Conservation (phyloP, 2,797 vertebrate genomes). For the Esox lucius region DNA sequence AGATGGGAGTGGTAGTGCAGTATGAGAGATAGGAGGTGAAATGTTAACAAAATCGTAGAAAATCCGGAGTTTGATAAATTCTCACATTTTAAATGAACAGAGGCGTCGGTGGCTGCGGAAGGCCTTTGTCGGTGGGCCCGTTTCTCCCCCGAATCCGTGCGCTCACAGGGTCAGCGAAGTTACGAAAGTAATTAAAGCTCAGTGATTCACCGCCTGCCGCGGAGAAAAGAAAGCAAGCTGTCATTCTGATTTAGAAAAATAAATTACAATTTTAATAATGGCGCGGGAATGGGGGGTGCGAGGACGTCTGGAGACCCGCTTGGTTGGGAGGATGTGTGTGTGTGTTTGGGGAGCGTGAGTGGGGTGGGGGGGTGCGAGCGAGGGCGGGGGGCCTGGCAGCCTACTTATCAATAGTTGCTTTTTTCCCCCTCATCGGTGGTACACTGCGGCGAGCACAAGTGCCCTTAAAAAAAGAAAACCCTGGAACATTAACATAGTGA, state of each 20-base stretch:
- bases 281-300: slow-evolving; percentile 65
- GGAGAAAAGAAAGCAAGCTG: slow-evolving; percentile 99
- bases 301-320: slow-evolving; percentile 69
- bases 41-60: slow-evolving; percentile 78
- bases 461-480: slow-evolving; percentile 97
- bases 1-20: slow-evolving; percentile 47
- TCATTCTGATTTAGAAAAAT: slow-evolving; percentile 99
- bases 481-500: slow-evolving; percentile 99
- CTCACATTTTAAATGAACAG: slow-evolving; percentile 72
- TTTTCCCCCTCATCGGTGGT: slow-evolving; percentile 91
- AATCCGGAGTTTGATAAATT: slow-evolving; percentile 75
- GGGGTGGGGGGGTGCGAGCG: slow-evolving; percentile 61
- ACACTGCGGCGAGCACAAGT: slow-evolving; percentile 97
- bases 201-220: slow-evolving; percentile 90
- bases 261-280: slow-evolving; percentile 99
- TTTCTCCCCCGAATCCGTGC: slow-evolving; percentile 70
- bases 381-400: slow-evolving; percentile 79
- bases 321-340: slow-evolving; percentile 39
- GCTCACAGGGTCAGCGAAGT: slow-evolving; percentile 86
- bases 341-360: slow-evolving; percentile 50
- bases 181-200: slow-evolving; percentile 98
- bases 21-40: slow-evolving; percentile 75
- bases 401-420: slow-evolving; percentile 98
- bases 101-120: slow-evolving; percentile 61
- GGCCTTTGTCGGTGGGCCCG: slow-evolving; percentile 77